Base-by-base conservation (phyloP, 2,888 invertebrate genomes). In the Galeopsomyia nigrocyanea region DNA sequence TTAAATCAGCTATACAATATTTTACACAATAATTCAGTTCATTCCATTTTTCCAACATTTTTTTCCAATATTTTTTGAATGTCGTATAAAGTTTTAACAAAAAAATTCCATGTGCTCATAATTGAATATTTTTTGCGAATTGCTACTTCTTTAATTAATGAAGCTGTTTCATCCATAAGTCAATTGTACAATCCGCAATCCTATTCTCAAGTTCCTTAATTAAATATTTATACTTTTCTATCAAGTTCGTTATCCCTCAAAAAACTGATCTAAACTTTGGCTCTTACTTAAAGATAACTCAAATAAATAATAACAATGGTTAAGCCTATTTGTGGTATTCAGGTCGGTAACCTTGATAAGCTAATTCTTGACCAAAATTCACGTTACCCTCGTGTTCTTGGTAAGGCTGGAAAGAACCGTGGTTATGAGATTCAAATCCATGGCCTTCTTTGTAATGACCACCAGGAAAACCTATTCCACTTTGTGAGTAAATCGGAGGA, bases 401-500 rank as follows among this genome's bases (percentile, higher is more conserved):
- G 78, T 85, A 85, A 49, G 84, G 87, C 76, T 88, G 88, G 61
- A 86, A 83, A 79, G 60, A 61, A 9, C 21, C 57, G 26, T 60
- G 22, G 6, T 55, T 53, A 6, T 47, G 46, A n/a, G 16, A 50
- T 14, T 17, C 16, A 9, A 17, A 61, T 22, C 64, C 63, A n/a
- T 60, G 47, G 6, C 0, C 21, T 17, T 88, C 89, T 77, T 88
- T 89, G 80, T 90, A 89, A n/a, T 89, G 90, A 19, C 49, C 60
- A 7, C 39, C 56, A 0, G 91, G 90, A 13, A 92, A 88, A 2
- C 92, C 94, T 6, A 94, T 88, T n/a, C 94, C 94, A 62, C 92
- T 92, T 0, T 92, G 91, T 0, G 91, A 90, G 82, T 94, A 94
- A 79, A 93, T 92, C 0, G 93, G 92, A 0, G 84, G 85, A 60